phyloP scores from a whole-genome alignment of 1,140 invertebrate genomes.

The Parapsyche elsis region DNA sequence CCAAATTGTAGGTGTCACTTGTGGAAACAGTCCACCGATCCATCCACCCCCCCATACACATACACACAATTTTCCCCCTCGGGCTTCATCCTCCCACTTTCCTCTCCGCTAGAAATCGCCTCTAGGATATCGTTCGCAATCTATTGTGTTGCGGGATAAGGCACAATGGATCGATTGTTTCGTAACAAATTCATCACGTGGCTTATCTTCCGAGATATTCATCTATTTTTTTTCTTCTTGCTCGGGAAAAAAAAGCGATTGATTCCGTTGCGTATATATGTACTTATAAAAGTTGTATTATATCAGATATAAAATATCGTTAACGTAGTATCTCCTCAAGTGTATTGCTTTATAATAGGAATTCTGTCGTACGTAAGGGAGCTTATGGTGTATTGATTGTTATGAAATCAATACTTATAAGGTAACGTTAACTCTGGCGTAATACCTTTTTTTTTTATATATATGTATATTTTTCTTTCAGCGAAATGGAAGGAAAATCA shows the following conservation, averaged over 20 bases:
- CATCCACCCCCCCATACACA: not conserved
- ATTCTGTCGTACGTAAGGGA: too few species aligned
- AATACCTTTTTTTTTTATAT: too few species aligned
- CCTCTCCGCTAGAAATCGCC: not conserved
- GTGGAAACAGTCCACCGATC: constrained; percentile 7
- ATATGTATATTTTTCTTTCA: too few species aligned
- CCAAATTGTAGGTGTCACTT: constrained; percentile 42
- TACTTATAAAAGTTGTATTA: too few species aligned
- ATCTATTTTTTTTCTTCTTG: not conserved
- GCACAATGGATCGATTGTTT: constrained; percentile 24
- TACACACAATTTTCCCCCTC: not conserved
- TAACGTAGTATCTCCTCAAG: too few species aligned
- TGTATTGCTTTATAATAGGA: too few species aligned
- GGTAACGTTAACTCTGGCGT: too few species aligned
- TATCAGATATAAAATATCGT: too few species aligned
- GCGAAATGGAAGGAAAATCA: too few species aligned
- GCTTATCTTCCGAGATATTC: constrained; percentile 15
- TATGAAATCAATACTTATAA: too few species aligned
- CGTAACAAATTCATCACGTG: constrained; percentile 18
- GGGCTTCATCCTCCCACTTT: not conserved
- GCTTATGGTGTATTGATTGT: too few species aligned
- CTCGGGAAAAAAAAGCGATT: constrained; percentile 7
- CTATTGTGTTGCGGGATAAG: not conserved
- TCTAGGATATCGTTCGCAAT: not conserved
- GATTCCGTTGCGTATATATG: not conserved